These are phyloP conservation scores for Pseudochromis fuscus DNA, from an alignment of 2,797 vertebrate species.

Conservation along the genomic window DNA sequence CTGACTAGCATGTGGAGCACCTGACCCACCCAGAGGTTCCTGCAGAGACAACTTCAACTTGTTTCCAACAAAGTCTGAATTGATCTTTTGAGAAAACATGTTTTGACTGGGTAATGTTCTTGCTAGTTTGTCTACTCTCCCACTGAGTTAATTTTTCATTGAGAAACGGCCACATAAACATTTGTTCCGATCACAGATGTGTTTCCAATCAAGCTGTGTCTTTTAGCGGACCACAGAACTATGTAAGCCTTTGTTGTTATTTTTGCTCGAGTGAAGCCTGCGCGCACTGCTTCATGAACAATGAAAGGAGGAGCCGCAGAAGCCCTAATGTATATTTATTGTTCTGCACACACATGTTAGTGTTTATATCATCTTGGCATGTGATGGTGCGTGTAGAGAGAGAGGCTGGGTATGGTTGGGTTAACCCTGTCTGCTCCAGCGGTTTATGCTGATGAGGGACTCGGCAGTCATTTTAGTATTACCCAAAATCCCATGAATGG, in stretches of 20 bases:
- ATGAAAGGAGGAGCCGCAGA: constrained; percentile 40
- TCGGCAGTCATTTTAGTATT: constrained; percentile 69
- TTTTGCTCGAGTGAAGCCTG: constrained; percentile 39
- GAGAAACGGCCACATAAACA: constrained; percentile 55
- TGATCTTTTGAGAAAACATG: constrained; percentile 50
- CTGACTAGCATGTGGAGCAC: constrained; percentile 54
- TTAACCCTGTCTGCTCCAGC: constrained; percentile 65
- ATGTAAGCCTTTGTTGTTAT: constrained; percentile 68
- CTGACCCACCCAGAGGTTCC: constrained; percentile 54
- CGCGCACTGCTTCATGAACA: constrained; percentile 28
- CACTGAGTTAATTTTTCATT: constrained; percentile 53
- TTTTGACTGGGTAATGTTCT: constrained; percentile 55
- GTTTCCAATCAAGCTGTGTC: constrained; percentile 23
- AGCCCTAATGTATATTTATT: constrained; percentile 55
- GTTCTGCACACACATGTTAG: constrained; percentile 56
- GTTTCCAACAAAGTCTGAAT: constrained; percentile 51
- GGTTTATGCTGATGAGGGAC: constrained; percentile 57
- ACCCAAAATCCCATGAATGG: constrained; percentile 64
- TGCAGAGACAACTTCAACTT: constrained; percentile 26
- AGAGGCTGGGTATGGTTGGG: constrained; percentile 37
- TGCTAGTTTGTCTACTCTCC: constrained; percentile 57
- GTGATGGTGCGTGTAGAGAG: constrained; percentile 34
- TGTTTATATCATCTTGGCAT: constrained; percentile 61
- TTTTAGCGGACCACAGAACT: constrained; percentile 34
- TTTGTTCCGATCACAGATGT: constrained; percentile 63